phyloP scores from a whole-genome alignment of 2,113 vertebrate genomes.

The Cisticola juncidis region DNA sequence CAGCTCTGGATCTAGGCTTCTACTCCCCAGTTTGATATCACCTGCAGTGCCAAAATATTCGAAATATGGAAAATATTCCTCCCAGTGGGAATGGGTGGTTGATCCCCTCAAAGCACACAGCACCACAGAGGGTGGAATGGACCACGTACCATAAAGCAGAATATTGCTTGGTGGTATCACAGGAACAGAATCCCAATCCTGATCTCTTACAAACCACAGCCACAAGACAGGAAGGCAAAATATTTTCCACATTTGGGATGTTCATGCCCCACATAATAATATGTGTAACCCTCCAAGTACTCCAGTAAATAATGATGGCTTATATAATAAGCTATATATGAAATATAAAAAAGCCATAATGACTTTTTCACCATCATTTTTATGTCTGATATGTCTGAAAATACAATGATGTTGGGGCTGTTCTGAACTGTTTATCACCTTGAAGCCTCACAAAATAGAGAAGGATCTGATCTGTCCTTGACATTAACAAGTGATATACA shows the following conservation, averaged over 20 bases:
- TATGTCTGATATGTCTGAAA: background rate
- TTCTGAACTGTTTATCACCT: background rate
- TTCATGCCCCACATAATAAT: background rate
- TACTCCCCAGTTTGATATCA: background rate
- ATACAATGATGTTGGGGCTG: background rate
- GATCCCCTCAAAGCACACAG: background rate
- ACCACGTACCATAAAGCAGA: rapidly evolving
- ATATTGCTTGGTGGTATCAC: background rate
- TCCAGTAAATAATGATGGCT: background rate
- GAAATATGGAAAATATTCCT: background rate
- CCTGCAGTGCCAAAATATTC: background rate
- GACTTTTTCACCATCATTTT: background rate
- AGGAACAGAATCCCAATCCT: background rate
- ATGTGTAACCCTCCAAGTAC: background rate
- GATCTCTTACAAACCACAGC: background rate
- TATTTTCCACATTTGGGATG: background rate
- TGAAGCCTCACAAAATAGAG: background rate
- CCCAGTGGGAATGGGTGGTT: background rate
- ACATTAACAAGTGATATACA: background rate
- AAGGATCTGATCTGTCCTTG: background rate
- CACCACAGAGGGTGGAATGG: background rate
- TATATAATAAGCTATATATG: no score
- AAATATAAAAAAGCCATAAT: background rate
- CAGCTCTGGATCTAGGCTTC: background rate
- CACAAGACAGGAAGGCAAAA: background rate